These are phyloP conservation scores for Physocephala rufipes DNA, from an alignment of 2,888 invertebrate species.

Conservation along the genomic window DNA sequence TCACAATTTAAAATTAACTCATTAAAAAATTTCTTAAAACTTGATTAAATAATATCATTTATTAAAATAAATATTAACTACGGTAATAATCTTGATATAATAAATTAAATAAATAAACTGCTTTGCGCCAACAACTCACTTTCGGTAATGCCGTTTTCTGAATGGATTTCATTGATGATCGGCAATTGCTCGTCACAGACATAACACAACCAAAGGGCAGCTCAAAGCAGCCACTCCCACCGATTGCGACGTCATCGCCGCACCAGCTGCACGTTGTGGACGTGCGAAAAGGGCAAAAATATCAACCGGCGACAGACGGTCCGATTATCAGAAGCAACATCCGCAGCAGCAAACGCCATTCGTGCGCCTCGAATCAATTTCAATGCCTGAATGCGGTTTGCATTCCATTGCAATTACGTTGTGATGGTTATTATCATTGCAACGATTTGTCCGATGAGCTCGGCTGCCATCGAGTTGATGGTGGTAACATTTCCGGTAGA, in stretches of 20 bases:
- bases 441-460: constrained; percentile 71
- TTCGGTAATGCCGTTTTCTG: too few relatives aligned
- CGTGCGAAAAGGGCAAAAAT: constrained; percentile 48
- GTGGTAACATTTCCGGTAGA: background rate
- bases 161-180: constrained; percentile 11
- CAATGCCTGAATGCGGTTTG: constrained; percentile 71
- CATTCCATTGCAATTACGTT: constrained; percentile 67
- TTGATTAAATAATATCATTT: background rate
- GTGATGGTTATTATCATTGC: constrained; percentile 71
- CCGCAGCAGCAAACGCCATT: constrained; percentile 42
- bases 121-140: too few relatives aligned
- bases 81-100: background rate
- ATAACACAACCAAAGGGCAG: constrained; percentile 46
- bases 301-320: constrained; percentile 44
- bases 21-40: constrained; percentile 1
- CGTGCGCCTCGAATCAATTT: constrained; percentile 69
- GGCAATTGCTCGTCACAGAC: constrained; percentile 30
- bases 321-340: background rate
- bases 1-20: constrained; percentile 8
- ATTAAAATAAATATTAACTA: background rate
- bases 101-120: background rate
- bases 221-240: constrained; percentile 50
- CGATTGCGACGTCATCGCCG: constrained; percentile 37
- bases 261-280: constrained; percentile 46
- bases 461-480: constrained; percentile 62